Percentiles rank a stretch among this genome's conserved stretches.
These are phyloP conservation scores for Meda fulgida DNA, from an alignment of 2,797 vertebrate species.

Conservation along the genomic window DNA sequence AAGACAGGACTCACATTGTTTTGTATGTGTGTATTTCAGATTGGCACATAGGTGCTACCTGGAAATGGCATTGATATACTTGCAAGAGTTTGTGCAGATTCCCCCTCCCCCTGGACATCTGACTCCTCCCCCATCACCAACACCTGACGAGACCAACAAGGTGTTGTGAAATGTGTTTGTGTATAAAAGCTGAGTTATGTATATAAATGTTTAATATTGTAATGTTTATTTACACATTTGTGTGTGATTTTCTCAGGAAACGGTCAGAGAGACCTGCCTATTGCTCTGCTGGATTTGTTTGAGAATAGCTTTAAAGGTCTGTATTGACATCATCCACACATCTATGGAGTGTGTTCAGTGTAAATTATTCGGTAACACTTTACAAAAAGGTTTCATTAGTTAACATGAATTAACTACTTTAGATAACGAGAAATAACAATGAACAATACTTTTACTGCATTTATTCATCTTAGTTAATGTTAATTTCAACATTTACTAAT, in stretches of 20 bases:
- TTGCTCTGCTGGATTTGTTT: conserved; percentile 81
- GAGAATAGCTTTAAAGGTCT: conserved; percentile 82
- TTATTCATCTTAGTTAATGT: too few relatives aligned
- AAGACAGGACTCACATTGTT: conserved; percentile 23
- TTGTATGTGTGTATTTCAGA: conserved; percentile 65
- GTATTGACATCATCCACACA: conserved; percentile 43
- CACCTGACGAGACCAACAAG: conserved; percentile 18
- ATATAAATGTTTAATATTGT: background rate
- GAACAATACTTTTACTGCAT: too few relatives aligned
- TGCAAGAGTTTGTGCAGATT: conserved; percentile 66
- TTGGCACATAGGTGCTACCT: conserved; percentile 82
- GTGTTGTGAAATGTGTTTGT: conserved; percentile 32
- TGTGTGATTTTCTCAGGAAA: conserved; percentile 53
- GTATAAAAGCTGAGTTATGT: background rate
- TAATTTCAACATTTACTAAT: too few relatives aligned
- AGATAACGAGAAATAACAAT: too few relatives aligned
- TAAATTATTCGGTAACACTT: background rate
- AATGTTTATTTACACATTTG: background rate
- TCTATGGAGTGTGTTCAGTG: background rate
- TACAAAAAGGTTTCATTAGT: background rate
- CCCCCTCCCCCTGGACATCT: conserved; percentile 4
- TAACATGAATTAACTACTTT: background rate
- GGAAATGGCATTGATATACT: conserved; percentile 81
- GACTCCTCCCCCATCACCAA: conserved; percentile 3
- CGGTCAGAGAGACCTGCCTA: conserved; percentile 61